A percentile compares a stretch with the other conserved stretches of the same genome.
phyloP scores from a whole-genome alignment of 1,140 invertebrate species.

The Cheumatopsyche charites region DNA sequence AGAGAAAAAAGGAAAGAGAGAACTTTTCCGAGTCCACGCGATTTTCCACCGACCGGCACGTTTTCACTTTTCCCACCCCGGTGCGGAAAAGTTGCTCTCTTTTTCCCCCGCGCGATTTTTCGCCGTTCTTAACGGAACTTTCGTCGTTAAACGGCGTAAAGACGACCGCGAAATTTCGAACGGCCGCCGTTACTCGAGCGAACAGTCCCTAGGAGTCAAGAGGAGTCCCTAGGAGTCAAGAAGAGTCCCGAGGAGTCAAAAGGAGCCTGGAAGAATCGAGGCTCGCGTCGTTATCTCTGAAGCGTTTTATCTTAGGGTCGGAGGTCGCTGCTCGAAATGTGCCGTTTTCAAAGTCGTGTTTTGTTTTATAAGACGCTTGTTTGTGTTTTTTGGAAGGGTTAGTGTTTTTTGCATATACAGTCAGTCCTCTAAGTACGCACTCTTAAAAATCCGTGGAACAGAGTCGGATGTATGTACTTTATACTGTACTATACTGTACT shows the following conservation, averaged over 20 bases:
- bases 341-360: background rate
- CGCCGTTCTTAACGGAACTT: constrained; percentile 9
- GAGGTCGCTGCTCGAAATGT: background rate
- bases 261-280: background rate
- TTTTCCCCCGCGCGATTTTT: constrained; percentile 9
- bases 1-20: no score
- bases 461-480: no score
- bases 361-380: background rate
- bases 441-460: no score
- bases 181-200: background rate
- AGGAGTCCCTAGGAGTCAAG: no score
- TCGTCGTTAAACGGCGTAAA: constrained; percentile 18
- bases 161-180: background rate
- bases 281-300: background rate
- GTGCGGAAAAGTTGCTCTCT: constrained; percentile 1
- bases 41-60: constrained; percentile 2
- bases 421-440: no score
- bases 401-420: no score
- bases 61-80: constrained; percentile 1
- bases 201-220: background rate
- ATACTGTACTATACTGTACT: no score
- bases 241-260: background rate
- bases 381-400: no score
- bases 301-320: background rate
- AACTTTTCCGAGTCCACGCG: background rate